Evolutionary conservation across 2,113 vertebrate genomes (phyloP), one percentile per base, ranked within the genome.

Genomic region (Anoura caudifer): DNA sequence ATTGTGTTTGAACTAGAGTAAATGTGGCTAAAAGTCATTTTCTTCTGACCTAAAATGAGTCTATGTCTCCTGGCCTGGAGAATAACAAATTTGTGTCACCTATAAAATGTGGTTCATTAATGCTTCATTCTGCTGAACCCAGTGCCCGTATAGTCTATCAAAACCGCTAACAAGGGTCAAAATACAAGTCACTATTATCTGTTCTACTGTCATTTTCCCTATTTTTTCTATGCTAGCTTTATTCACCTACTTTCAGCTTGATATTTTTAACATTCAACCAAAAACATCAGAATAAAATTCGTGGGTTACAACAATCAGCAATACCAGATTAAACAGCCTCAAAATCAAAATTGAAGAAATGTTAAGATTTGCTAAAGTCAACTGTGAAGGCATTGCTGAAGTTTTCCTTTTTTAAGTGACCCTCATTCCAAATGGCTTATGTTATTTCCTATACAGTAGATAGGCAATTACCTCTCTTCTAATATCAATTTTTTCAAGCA

Each of bases 401-500:
- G 16, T 6, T 65, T 91, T 24, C 7, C 67, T 69, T 76, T 96
- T 65, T 45, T 13, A 96, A 88, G 20, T 67, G 43, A 52, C 43
- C 17, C 94, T 83, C 19, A 80, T 83, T 81, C 28, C 41, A 94
- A 90, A 38, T 72, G 70, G 3, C 19, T 87, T 85, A 38, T 14
- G 38, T 90, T 87, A 85, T 69, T 91, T 52, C 59, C 16, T 20
- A n/a, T 59, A 56, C 14, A 52, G 56, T 52, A 81, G 41, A 59
- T 36, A 88, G 54, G 45, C 28, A 86, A 88, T 89, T 70, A 89
- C 85, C n/a, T 91, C 43, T 90, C n/a, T 87, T 87, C 85, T 91
- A 93, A 88, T 87, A 95, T 81, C 59, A 77, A 90, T 94, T 91
- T 26, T 54, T 86, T 80, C 70, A 67, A 93, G 47, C 91, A 73